These are phyloP conservation scores for Trichacis sp. DNA, from an alignment of 2,888 invertebrate genomes.

Conservation along the genomic window DNA sequence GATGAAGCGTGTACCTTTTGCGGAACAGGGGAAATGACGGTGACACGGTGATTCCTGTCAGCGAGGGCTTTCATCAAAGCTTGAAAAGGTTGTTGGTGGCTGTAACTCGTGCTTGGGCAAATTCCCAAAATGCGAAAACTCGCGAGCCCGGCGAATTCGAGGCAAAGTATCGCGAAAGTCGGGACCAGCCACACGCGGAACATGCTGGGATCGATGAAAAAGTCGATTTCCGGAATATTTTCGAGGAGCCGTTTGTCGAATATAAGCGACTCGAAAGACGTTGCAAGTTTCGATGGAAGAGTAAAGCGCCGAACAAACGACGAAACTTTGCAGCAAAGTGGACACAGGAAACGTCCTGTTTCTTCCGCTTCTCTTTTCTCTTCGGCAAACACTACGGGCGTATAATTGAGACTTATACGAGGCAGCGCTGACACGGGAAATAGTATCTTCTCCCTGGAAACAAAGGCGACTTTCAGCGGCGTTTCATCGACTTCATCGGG, in stretches of 20 bases:
- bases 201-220: no score
- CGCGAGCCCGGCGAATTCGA: not conserved
- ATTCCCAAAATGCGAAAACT: constrained; percentile 60
- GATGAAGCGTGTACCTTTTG: constrained; percentile 50
- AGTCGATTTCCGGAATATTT: not conserved
- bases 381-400: constrained; percentile 1
- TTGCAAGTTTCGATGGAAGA: not conserved
- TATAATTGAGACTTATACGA: constrained; percentile 4
- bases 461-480: constrained; percentile 1
- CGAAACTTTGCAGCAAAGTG: constrained; percentile 1
- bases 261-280: not conserved
- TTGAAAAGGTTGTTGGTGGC: constrained; percentile 63
- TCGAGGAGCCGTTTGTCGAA: not conserved
- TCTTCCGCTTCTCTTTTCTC: not conserved
- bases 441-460: not conserved
- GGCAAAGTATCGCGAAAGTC: not conserved
- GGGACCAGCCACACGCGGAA: constrained; percentile 3
- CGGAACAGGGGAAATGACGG: constrained; percentile 58
- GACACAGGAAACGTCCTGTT: not conserved
- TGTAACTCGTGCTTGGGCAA: constrained; percentile 60
- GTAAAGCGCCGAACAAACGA: not conserved
- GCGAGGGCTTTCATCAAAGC: constrained; percentile 61
- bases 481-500: constrained; percentile 4
- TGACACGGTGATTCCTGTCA: constrained; percentile 54
- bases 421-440: not conserved